These are phyloP conservation scores for Tilapia sparmanii DNA, from an alignment of 2,113 vertebrate species.

Conservation along the genomic window DNA sequence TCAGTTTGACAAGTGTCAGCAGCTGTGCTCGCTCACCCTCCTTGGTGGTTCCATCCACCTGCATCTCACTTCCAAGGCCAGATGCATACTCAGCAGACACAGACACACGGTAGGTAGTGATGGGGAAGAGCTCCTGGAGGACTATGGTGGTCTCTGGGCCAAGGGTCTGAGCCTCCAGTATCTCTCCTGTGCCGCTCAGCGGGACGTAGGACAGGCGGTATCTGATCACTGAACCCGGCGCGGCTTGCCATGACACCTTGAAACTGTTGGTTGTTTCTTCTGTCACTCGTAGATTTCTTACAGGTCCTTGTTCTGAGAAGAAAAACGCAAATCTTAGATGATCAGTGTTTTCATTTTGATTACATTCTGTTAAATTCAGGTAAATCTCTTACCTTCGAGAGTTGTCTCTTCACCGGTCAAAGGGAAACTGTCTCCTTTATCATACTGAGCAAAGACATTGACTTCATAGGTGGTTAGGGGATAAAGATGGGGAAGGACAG, in stretches of 20 bases:
- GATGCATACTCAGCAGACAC: slow-evolving; percentile 85
- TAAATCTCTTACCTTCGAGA: slow-evolving; percentile 77
- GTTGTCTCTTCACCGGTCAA: slow-evolving; percentile 88
- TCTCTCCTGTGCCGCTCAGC: slow-evolving; percentile 73
- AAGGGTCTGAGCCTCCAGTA: slow-evolving; percentile 76
- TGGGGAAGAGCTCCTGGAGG: slow-evolving; percentile 80
- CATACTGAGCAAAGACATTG: slow-evolving; percentile 89
- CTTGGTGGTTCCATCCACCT: slow-evolving; percentile 87
- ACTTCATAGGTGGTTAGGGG: slow-evolving; percentile 88
- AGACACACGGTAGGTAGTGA: slow-evolving; percentile 91
- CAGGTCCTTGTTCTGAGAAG: slow-evolving; percentile 82
- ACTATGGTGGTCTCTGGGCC: slow-evolving; percentile 81
- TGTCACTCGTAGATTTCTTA: slow-evolving; percentile 83
- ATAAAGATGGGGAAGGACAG: slow-evolving; percentile 78
- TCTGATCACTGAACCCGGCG: slow-evolving; percentile 84
- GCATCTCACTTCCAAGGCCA: slow-evolving; percentile 74
- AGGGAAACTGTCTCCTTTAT: slow-evolving; percentile 86
- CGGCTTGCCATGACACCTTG: slow-evolving; percentile 87
- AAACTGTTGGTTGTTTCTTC: slow-evolving; percentile 93
- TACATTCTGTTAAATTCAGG: background rate
- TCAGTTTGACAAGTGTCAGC: background rate
- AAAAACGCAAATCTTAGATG: background rate
- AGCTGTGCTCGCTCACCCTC: slow-evolving; percentile 75
- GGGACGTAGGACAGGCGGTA: slow-evolving; percentile 84
- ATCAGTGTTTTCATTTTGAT: background rate